A percentile compares a stretch with the other conserved stretches of the same genome.
These are phyloP conservation scores for Euwallacea similis DNA, from an alignment of 1,140 invertebrate species.

Conservation along the genomic window DNA sequence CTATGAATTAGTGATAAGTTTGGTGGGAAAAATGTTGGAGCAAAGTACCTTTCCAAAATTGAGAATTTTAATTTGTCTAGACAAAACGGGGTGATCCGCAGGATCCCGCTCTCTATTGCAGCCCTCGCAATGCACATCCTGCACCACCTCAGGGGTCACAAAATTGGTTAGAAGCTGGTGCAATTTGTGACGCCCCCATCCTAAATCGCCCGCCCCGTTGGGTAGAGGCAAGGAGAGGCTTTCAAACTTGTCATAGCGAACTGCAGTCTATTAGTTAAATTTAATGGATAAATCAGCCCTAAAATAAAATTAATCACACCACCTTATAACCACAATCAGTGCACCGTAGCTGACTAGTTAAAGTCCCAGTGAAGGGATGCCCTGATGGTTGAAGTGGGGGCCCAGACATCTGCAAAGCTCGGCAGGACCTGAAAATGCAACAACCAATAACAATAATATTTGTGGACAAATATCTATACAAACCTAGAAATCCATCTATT, in stretches of 20 bases:
- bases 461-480: neutral
- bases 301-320: constrained; percentile 3
- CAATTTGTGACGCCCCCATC: constrained; percentile 62
- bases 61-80: constrained; percentile 75
- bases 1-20: constrained; percentile 54
- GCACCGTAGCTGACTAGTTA: constrained; percentile 83
- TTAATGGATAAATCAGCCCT: constrained; percentile 4
- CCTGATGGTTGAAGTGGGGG: constrained; percentile 56
- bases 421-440: constrained; percentile 44
- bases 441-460: neutral
- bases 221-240: constrained; percentile 79
- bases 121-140: constrained; percentile 79
- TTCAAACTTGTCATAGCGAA: constrained; percentile 88
- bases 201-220: constrained; percentile 56
- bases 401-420: constrained; percentile 55
- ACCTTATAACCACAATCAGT: constrained; percentile 79
- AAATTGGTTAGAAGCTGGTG: constrained; percentile 76
- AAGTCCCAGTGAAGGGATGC: constrained; percentile 77
- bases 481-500: constrained; percentile 52
- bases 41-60: constrained; percentile 73
- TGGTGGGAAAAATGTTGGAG: neutral
- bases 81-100: constrained; percentile 53
- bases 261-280: constrained; percentile 65
- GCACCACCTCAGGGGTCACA: constrained; percentile 80
- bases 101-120: constrained; percentile 64